Percentiles rank a stretch among this genome's conserved stretches.
These are phyloP conservation scores for Nannoperca australis DNA, from an alignment of 2,797 vertebrate genomes.

Conservation along the genomic window DNA sequence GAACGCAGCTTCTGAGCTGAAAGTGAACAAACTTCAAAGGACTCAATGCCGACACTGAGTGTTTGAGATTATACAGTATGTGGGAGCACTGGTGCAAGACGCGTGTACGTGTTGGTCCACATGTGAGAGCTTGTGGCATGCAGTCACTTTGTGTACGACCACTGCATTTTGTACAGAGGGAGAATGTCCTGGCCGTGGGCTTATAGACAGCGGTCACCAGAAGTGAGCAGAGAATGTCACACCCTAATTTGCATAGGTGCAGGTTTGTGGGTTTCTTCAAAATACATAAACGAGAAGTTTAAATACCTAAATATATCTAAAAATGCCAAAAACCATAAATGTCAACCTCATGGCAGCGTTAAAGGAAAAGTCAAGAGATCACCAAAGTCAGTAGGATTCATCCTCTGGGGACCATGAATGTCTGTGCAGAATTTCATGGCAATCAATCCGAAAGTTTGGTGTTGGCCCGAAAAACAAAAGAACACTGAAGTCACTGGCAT, in stretches of 20 bases:
- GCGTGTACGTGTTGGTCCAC: slow-evolving; percentile 18
- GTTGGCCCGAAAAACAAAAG: background rate
- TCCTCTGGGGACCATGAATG: too few species aligned
- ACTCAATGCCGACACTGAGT: slow-evolving; percentile 2
- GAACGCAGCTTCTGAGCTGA: slow-evolving; percentile 28
- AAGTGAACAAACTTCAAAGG: slow-evolving; percentile 65
- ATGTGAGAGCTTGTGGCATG: slow-evolving; percentile 40
- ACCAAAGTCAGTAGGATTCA: background rate
- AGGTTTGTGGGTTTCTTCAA: slow-evolving; percentile 4
- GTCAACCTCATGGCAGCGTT: background rate
- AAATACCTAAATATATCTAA: background rate
- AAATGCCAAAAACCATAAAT: background rate
- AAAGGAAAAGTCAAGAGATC: background rate
- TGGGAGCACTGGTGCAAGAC: background rate
- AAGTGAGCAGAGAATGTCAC: background rate
- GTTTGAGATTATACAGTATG: slow-evolving; percentile 22
- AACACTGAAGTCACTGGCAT: background rate
- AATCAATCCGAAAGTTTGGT: background rate
- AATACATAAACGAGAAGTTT: background rate
- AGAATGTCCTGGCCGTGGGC: background rate
- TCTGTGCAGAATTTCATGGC: background rate
- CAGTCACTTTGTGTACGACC: background rate
- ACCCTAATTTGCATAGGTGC: slow-evolving; percentile 3
- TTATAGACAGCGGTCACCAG: background rate
- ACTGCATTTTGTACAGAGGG: background rate